These are phyloP conservation scores for Solenopsis invicta DNA, from an alignment of 1,140 invertebrate genomes.

Conservation along the genomic window DNA sequence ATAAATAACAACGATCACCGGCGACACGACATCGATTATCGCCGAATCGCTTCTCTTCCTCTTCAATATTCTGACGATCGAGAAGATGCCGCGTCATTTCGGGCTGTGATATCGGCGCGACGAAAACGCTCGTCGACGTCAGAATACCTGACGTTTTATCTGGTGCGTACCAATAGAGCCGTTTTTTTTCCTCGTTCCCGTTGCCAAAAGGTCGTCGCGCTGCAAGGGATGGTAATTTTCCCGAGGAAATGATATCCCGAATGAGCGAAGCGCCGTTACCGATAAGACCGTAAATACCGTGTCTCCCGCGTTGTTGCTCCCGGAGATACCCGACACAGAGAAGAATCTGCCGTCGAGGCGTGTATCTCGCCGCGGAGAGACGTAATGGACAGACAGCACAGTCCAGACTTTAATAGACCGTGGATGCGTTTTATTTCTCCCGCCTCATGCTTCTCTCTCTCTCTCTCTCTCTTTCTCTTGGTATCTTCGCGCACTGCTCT, in stretches of 20 bases:
- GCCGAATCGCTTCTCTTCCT: constrained; percentile 9
- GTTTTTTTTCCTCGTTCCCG: constrained; percentile 38
- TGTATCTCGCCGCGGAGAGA: constrained; percentile 33
- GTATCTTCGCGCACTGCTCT: constrained; percentile 24
- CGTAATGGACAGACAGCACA: constrained; percentile 53
- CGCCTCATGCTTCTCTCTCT: neutral
- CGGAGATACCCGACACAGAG: neutral
- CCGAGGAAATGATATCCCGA: constrained; percentile 76
- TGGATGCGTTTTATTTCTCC: constrained; percentile 61
- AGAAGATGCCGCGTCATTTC: constrained; percentile 64
- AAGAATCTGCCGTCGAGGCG: constrained; percentile 30
- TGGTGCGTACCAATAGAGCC: constrained; percentile 57
- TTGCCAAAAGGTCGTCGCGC: constrained; percentile 66
- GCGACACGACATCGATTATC: constrained; percentile 31
- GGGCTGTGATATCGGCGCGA: constrained; percentile 65
- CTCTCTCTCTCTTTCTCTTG: neutral
- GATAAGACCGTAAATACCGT: constrained; percentile 69
- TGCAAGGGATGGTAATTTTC: constrained; percentile 77
- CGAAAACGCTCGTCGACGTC: constrained; percentile 62
- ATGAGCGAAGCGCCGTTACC: constrained; percentile 60
- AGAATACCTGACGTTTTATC: constrained; percentile 70
- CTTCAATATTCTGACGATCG: constrained; percentile 15
- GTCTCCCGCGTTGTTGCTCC: constrained; percentile 61
- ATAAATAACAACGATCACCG: constrained; percentile 13
- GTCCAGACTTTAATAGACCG: constrained; percentile 59